Conservation (phyloP, 2,888 invertebrate genomes). For the Holacanthella duospinosa region DNA sequence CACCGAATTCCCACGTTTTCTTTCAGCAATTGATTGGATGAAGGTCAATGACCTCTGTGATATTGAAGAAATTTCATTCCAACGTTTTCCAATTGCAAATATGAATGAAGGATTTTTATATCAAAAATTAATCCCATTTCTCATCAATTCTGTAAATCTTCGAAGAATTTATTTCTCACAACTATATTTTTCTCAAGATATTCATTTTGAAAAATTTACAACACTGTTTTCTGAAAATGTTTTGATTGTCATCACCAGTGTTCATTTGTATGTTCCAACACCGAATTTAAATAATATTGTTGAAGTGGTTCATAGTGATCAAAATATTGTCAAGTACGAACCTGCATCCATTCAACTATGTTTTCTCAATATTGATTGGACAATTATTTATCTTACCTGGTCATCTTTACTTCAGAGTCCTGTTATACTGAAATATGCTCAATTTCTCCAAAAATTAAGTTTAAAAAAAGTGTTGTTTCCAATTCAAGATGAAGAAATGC, state of each 20-base stretch:
- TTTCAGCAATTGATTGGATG: not conserved
- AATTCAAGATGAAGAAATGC: slow-evolving; percentile 6
- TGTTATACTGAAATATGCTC: not conserved
- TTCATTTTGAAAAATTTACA: not conserved
- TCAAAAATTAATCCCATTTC: not conserved
- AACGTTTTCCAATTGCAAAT: slow-evolving; percentile 9
- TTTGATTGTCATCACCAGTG: not conserved
- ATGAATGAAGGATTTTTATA: not conserved
- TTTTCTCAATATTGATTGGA: slow-evolving; percentile 1
- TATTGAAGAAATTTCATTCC: not conserved
- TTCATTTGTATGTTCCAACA: not conserved
- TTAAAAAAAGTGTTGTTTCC: not conserved
- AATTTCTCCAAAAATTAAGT: not conserved
- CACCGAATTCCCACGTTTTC: not conserved
- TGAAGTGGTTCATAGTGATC: not conserved
- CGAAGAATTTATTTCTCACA: not conserved
- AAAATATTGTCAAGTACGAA: slow-evolving; percentile 1
- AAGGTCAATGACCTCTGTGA: not conserved
- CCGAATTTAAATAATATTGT: not conserved
- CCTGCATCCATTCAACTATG: not conserved
- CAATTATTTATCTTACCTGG: slow-evolving; percentile 3
- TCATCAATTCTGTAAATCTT: not conserved
- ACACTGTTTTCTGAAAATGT: not conserved
- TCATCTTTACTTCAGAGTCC: not conserved
- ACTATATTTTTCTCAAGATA: not conserved